Evolutionary conservation across 2,113 vertebrate species (phyloP).

Genomic region (Percina caprodes): DNA sequence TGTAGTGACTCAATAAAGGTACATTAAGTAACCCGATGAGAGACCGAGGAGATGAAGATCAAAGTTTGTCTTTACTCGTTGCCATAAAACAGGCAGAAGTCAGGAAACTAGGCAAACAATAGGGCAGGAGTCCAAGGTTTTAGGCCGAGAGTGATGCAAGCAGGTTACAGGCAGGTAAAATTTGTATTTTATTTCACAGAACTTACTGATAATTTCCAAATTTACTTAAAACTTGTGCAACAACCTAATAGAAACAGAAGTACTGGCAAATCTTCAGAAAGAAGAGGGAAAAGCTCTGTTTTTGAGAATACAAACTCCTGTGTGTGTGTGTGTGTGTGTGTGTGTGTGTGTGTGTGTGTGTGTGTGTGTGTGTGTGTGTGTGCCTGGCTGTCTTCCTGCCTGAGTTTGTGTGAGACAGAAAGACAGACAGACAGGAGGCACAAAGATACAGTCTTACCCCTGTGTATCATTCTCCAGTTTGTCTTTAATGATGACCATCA

Average conservation of each 20-base stretch:
- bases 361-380: neutral
- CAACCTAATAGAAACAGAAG: neutral
- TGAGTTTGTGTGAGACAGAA: neutral
- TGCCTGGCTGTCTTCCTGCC: neutral
- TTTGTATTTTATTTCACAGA: neutral
- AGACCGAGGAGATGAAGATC: neutral
- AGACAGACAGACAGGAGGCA: neutral
- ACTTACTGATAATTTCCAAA: neutral
- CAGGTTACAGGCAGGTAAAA: neutral
- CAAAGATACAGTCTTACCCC: constrained; percentile 59
- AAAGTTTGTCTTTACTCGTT: neutral
- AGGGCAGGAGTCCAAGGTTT: neutral
- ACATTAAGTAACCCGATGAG: too few relatives aligned
- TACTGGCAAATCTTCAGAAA: neutral
- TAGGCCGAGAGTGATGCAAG: neutral
- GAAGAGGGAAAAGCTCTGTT: neutral
- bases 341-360: too few relatives aligned
- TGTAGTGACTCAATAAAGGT: neutral
- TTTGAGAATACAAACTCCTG: neutral
- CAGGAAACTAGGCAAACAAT: neutral
- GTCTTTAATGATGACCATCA: constrained; percentile 77
- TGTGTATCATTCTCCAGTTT: constrained; percentile 74
- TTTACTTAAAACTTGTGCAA: neutral
- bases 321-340: neutral
- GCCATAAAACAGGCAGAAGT: neutral